Base-by-base conservation (phyloP, 1,140 invertebrate genomes). In the Contarinia nasturtii region DNA sequence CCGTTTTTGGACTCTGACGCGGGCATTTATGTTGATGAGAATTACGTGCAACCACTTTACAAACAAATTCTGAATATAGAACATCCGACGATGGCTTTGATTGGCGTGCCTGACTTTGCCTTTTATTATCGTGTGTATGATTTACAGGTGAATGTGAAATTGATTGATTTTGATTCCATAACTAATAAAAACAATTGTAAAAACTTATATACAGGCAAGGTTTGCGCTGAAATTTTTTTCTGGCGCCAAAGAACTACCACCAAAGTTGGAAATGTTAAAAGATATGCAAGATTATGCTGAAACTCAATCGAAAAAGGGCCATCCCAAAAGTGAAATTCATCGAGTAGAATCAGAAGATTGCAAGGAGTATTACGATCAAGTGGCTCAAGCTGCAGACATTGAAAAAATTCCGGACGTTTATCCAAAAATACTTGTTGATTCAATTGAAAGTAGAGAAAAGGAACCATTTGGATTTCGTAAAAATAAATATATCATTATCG, bases 61-160 rank as follows among this genome's bases (percentile, higher is more conserved):
- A 77, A 79, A 52, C 80, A 87, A 50, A 59, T 85, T 2, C 70
- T 88, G 7, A 79, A 86, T 57, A 73, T 79, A 0, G 60, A 76
- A 45, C 73, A 76, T 55, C 80, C 81, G 0, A 73, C 70, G 8
- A 75, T 89, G 73, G 72, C 67, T 44, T 76, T 89, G n/a, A n/a
- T n/a, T n/a, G n/a, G n/a, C 47, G 67, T 88, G 33, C 84, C 82
- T 14, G 63, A 86, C 12, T 71, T 75, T 0, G 62, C 61, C 14
- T 7, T 7, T 40, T 3, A 3, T 18, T 10, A 5, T 4, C 14
- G 7, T 7, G 3, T 5, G 3, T 18, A 4, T 3, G 37, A 40
- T 18, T 5, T 40, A 5, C 37, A 40, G 37, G 37, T 79, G 57
- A 45, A 43, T n/a, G n/a, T n/a, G n/a, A 14, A 19, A 11, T 18